phyloP scores from a whole-genome alignment of 2,797 vertebrate species.

The Lates japonicus region DNA sequence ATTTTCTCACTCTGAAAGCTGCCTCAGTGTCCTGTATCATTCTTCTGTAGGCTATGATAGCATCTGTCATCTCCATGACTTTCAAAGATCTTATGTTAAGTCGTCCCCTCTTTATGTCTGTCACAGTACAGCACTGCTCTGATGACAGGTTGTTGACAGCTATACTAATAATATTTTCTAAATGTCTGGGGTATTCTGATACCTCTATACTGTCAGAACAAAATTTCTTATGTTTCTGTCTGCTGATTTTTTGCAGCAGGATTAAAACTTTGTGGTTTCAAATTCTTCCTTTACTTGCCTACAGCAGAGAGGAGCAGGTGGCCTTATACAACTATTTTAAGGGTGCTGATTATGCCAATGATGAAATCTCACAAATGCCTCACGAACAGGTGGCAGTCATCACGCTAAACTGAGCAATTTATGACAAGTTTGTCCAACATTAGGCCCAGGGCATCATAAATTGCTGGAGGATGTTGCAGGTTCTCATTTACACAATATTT shows the following conservation, averaged over 20 bases:
- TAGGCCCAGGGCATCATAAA: no score
- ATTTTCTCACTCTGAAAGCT: not conserved
- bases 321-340: not conserved
- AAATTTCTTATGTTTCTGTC: not conserved
- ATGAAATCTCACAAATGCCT: not conserved
- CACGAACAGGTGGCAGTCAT: not conserved
- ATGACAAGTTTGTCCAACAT: not conserved
- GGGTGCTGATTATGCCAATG: not conserved
- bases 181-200: no score
- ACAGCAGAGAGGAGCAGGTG: not conserved
- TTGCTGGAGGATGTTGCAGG: no score
- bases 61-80: not conserved
- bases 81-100: not conserved
- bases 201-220: not conserved
- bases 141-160: not conserved
- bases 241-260: not conserved
- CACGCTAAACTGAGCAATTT: not conserved
- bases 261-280: not conserved
- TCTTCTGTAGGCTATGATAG: no score
- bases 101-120: not conserved
- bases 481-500: not conserved
- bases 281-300: not conserved
- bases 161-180: not conserved
- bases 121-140: not conserved
- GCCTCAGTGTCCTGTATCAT: not conserved